These are phyloP conservation scores for Temnothorax rugatulus DNA, from an alignment of 2,888 invertebrate genomes.

Conservation along the genomic window DNA sequence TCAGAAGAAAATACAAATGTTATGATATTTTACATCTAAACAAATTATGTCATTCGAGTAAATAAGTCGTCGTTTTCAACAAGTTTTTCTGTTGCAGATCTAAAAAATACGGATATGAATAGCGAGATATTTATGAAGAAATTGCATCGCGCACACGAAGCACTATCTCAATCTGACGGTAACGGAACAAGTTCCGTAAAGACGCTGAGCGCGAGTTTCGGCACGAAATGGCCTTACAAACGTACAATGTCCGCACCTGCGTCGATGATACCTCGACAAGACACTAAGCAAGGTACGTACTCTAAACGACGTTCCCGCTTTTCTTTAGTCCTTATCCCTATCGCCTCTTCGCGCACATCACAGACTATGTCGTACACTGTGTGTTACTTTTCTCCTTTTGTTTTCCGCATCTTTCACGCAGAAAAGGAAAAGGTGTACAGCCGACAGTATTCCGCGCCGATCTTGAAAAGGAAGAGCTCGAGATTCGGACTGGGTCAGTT, in stretches of 20 bases:
- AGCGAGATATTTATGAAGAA: conserved; percentile 95
- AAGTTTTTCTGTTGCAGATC: conserved; percentile 88
- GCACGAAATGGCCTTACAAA: conserved; percentile 98
- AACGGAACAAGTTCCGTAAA: conserved; percentile 89
- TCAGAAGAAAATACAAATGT: background rate
- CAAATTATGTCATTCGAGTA: background rate
- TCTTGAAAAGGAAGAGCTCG: conserved; percentile 96
- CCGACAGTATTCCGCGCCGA: conserved; percentile 98
- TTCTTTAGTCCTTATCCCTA: background rate
- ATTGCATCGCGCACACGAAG: conserved; percentile 95
- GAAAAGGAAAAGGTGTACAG: conserved; percentile 95
- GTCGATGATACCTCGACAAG: conserved; percentile 92
- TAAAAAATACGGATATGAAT: conserved; percentile 95
- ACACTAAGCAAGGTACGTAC: conserved; percentile 89
- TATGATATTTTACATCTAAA: background rate
- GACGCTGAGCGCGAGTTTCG: conserved; percentile 95
- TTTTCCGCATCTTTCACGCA: conserved; percentile 80
- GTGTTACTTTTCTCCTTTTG: conserved; percentile 56
- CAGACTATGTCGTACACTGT: conserved; percentile 41
- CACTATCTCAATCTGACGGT: conserved; percentile 92
- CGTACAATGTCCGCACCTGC: conserved; percentile 97
- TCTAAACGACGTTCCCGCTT: background rate
- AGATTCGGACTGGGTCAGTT: conserved; percentile 96
- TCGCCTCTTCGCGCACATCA: conserved; percentile 36
- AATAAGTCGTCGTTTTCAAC: background rate